Conservation (phyloP, 2,888 invertebrate genomes). For the Agrotis exclamationis region DNA sequence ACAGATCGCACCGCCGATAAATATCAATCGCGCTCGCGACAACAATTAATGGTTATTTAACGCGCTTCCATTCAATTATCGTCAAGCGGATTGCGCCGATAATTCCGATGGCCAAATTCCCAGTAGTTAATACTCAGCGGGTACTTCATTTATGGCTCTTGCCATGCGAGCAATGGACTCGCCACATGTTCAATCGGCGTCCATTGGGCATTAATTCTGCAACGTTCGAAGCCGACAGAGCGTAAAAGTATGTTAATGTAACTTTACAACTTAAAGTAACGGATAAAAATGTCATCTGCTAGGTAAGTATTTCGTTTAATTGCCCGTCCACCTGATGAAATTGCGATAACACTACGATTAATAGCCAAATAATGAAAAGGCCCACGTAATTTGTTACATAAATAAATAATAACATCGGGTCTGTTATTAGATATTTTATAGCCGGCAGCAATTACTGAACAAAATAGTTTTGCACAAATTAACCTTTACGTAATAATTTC, state of each 20-base stretch:
- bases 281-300: slow-evolving; percentile 74
- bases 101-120: slow-evolving; percentile 85
- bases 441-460: slow-evolving; percentile 56
- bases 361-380: slow-evolving; percentile 62
- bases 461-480: slow-evolving; percentile 62
- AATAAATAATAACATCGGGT: slow-evolving; percentile 53
- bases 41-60: slow-evolving; percentile 88
- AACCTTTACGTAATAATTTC: slow-evolving; percentile 58
- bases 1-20: slow-evolving; percentile 75
- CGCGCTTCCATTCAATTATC: slow-evolving; percentile 86
- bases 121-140: slow-evolving; percentile 81
- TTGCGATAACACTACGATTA: slow-evolving; percentile 65
- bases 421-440: slow-evolving; percentile 57
- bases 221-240: slow-evolving; percentile 78
- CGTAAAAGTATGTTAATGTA: slow-evolving; percentile 83
- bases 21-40: slow-evolving; percentile 82
- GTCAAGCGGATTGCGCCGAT: slow-evolving; percentile 84
- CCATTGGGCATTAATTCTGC: slow-evolving; percentile 82
- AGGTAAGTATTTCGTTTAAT: slow-evolving; percentile 71
- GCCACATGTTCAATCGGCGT: slow-evolving; percentile 76
- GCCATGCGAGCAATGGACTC: slow-evolving; percentile 76
- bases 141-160: slow-evolving; percentile 83
- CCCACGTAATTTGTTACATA: slow-evolving; percentile 52
- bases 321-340: slow-evolving; percentile 67
- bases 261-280: slow-evolving; percentile 74